Evolutionary conservation across 35 echinoderm and acorn worm genomes (phyloP).

Genomic region (Strongylocentrotus purpuratus): DNA sequence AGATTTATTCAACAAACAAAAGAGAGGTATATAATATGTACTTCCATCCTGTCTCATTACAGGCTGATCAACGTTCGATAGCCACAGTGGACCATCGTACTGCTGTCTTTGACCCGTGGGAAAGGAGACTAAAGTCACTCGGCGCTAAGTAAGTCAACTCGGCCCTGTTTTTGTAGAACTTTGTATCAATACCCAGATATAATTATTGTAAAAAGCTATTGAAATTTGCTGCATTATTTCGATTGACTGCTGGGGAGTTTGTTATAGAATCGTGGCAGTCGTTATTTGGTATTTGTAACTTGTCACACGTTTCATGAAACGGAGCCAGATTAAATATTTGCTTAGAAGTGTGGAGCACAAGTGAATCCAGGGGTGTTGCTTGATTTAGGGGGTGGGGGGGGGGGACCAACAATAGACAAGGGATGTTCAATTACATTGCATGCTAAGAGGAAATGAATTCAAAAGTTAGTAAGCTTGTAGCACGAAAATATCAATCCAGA

Average conservation of each 20-base stretch:
- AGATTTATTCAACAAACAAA: too few relatives aligned
- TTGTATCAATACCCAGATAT: neutral
- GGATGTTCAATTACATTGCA: too few relatives aligned
- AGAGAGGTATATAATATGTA: too few relatives aligned
- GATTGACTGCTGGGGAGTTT: too few relatives aligned
- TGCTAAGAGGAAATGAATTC: too few relatives aligned
- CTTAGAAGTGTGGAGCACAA: neutral
- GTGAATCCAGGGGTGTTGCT: too few relatives aligned
- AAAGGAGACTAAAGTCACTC: constrained; percentile 39
- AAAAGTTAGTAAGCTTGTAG: too few relatives aligned
- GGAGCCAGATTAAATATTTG: neutral
- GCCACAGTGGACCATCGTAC: constrained; percentile 52
- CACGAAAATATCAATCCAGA: too few relatives aligned
- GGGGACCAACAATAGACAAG: too few relatives aligned
- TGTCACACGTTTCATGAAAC: neutral
- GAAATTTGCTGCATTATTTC: neutral
- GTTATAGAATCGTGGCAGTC: too few relatives aligned
- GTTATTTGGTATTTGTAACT: neutral
- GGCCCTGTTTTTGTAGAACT: neutral
- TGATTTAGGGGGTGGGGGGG: too few relatives aligned
- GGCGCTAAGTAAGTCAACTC: constrained; percentile 66
- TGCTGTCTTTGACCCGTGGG: constrained; percentile 83
- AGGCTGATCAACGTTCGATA: constrained; percentile 74
- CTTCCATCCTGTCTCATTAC: neutral
- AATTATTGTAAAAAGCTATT: neutral